Evolutionary conservation across 2,797 vertebrate species (phyloP).

Genomic region (Pelobates cultripes): DNA sequence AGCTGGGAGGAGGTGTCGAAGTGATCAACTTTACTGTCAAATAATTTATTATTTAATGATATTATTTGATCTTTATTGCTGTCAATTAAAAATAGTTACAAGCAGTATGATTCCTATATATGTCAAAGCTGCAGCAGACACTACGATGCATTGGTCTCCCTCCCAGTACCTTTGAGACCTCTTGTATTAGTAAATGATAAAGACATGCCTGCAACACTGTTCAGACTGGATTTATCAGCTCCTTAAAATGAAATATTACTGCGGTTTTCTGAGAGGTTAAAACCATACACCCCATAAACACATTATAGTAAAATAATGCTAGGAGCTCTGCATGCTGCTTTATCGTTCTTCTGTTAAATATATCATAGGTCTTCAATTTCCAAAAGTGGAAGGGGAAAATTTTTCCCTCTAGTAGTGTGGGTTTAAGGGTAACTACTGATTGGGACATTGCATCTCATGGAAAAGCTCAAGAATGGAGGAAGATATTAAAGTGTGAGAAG

Average conservation of each 20-base stretch:
- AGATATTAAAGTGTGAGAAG: too few species aligned
- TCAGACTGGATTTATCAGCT: background rate
- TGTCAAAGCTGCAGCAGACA: conserved; percentile 38
- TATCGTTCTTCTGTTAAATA: too few species aligned
- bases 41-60: conserved; percentile 38
- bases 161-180: background rate
- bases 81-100: conserved; percentile 35
- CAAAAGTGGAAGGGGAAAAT: too few species aligned
- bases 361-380: too few species aligned
- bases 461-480: too few species aligned
- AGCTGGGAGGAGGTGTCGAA: conserved; percentile 5
- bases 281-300: background rate
- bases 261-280: background rate
- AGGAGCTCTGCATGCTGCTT: too few species aligned
- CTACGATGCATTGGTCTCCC: conserved; percentile 20
- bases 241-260: background rate
- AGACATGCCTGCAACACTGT: background rate
- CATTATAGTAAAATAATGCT: too few species aligned
- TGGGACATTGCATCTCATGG: too few species aligned
- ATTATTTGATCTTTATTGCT: conserved; percentile 45
- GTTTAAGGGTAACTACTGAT: too few species aligned
- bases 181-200: conserved; percentile 1
- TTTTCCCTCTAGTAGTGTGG: too few species aligned
- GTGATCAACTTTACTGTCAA: conserved; percentile 28
- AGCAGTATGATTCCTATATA: background rate